phyloP scores from a whole-genome alignment of 1,140 invertebrate species.

The Polypedilum pembai region DNA sequence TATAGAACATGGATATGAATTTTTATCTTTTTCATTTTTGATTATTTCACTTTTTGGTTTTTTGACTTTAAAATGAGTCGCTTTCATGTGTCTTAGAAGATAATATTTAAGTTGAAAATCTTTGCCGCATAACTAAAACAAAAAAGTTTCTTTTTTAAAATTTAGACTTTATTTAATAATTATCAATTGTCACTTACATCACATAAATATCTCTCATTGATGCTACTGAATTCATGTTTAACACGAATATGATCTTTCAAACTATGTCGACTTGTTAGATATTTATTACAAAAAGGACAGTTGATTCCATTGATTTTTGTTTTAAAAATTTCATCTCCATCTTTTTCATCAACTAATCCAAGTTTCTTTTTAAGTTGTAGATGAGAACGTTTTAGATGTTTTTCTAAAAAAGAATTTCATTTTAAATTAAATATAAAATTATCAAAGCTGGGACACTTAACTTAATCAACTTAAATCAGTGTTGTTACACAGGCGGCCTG shows the following conservation, averaged over 20 bases:
- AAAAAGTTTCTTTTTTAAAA: neutral
- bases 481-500: too few species aligned
- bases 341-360: neutral
- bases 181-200: neutral
- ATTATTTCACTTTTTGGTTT: too few species aligned
- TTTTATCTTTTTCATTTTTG: neutral
- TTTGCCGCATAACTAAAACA: neutral
- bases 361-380: neutral
- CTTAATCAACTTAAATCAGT: too few species aligned
- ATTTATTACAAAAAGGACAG: constrained; percentile 12
- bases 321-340: neutral
- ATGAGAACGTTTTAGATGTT: too few species aligned
- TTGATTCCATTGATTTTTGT: neutral
- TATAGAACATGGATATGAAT: neutral
- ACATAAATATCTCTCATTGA: neutral
- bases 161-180: neutral
- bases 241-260: constrained; percentile 14
- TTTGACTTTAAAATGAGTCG: neutral
- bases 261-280: neutral
- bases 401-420: too few species aligned
- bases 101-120: constrained; percentile 4
- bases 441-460: too few species aligned
- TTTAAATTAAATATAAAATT: too few species aligned
- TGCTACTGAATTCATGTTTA: neutral
- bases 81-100: neutral